Evolutionary conservation across 2,888 invertebrate species (phyloP).

Genomic region (Timema cristinae): DNA sequence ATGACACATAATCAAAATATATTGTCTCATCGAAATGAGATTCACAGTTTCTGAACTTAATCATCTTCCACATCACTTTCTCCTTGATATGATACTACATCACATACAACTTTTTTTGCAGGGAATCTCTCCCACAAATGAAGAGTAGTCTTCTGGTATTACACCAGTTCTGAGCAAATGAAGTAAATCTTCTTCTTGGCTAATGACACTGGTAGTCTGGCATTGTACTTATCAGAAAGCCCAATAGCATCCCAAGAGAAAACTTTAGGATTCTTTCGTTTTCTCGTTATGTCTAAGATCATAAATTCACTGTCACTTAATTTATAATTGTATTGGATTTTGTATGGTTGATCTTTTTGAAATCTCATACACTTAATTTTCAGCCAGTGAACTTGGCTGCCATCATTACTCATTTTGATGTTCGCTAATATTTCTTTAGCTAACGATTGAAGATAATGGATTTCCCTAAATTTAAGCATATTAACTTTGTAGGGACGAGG

Average conservation of each 20-base stretch:
- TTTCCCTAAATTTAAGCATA: neutral
- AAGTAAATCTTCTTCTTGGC: neutral
- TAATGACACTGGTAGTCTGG: neutral
- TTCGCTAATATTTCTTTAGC: neutral
- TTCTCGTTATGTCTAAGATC: neutral
- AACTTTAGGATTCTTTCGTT: neutral
- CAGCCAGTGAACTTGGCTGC: constrained; percentile 4
- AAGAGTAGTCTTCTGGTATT: neutral
- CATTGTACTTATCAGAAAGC: constrained; percentile 2
- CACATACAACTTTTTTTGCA: neutral
- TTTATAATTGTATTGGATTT: neutral
- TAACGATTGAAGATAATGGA: neutral
- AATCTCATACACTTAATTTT: constrained; percentile 5
- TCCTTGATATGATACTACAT: too few relatives aligned
- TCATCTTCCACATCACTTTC: too few relatives aligned
- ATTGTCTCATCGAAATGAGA: too few relatives aligned
- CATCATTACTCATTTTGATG: constrained; percentile 8
- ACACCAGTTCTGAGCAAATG: constrained; percentile 8
- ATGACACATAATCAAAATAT: too few relatives aligned
- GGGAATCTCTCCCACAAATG: constrained; percentile 5
- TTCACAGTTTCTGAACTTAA: too few relatives aligned
- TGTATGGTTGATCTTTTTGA: neutral
- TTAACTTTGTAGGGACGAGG: constrained; percentile 1
- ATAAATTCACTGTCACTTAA: neutral
- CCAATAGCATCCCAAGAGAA: neutral